Percentiles rank a stretch among this genome's conserved stretches.
These are phyloP conservation scores for Eristalis arbustorum DNA, from an alignment of 2,888 invertebrate genomes.

Conservation along the genomic window DNA sequence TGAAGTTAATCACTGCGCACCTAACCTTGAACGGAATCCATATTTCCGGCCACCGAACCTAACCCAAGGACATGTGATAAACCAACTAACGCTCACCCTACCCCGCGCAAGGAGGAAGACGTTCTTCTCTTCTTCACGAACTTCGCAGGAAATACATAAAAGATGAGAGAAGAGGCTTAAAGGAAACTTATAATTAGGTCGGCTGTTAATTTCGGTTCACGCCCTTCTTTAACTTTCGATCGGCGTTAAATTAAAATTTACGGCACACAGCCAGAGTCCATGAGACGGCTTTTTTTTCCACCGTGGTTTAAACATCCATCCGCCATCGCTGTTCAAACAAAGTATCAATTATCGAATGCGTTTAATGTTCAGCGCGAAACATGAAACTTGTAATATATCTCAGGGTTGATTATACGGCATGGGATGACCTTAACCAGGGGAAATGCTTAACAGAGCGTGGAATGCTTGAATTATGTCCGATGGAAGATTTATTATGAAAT, in stretches of 20 bases:
- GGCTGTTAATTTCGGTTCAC: slow-evolving; percentile 51
- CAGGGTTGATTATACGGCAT: slow-evolving; percentile 31
- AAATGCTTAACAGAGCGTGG: slow-evolving; percentile 17
- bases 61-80: neutral
- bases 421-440: slow-evolving; percentile 22
- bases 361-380: slow-evolving; percentile 63
- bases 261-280: neutral
- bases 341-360: slow-evolving; percentile 57
- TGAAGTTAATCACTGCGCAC: too few relatives aligned
- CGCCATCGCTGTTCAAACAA: slow-evolving; percentile 23
- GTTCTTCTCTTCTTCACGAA: too few relatives aligned
- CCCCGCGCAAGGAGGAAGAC: neutral
- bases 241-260: slow-evolving; percentile 40
- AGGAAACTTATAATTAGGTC: slow-evolving; percentile 57
- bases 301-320: slow-evolving; percentile 13
- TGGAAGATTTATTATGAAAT: slow-evolving; percentile 36
- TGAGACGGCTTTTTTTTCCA: slow-evolving; percentile 14
- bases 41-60: too few relatives aligned
- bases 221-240: slow-evolving; percentile 50
- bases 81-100: neutral
- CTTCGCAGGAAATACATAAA: neutral
- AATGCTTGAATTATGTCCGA: slow-evolving; percentile 32
- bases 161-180: neutral
- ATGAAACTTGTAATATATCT: slow-evolving; percentile 54
- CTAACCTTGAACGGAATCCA: too few relatives aligned